A percentile compares a stretch with the other conserved stretches of the same genome.
Conservation (phyloP, 2,888 invertebrate genomes). For the Polyommatus iphigenia region DNA sequence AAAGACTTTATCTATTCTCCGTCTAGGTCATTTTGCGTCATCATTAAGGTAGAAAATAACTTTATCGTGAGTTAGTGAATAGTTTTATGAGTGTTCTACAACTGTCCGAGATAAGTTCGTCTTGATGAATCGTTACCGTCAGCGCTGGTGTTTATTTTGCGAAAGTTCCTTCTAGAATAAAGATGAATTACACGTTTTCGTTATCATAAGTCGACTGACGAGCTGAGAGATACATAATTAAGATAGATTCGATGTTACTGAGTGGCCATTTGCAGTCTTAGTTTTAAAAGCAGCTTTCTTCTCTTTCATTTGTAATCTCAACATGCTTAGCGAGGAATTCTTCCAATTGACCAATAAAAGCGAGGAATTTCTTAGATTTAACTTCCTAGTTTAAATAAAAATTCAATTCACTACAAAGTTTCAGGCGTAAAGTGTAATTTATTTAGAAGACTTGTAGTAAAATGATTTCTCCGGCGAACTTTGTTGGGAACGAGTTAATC, state of each 20-base stretch:
- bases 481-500: slow-evolving; percentile 25
- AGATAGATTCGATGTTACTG: not conserved
- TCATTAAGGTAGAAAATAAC: not conserved
- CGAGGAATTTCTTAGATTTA: not conserved
- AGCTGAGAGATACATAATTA: not conserved
- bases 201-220: not conserved
- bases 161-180: not conserved
- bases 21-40: slow-evolving; percentile 11
- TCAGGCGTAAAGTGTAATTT: not conserved
- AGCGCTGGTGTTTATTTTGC: slow-evolving; percentile 10
- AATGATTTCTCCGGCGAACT: slow-evolving; percentile 23
- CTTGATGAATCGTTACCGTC: slow-evolving; percentile 7
- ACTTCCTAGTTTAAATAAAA: not conserved
- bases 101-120: not conserved
- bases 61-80: slow-evolving; percentile 5
- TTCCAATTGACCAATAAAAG: not conserved
- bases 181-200: slow-evolving; percentile 12
- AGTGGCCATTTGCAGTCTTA: not conserved
- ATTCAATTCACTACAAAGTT: slow-evolving; percentile 1
- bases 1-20: not conserved
- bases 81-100: slow-evolving; percentile 14
- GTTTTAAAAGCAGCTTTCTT: not conserved
- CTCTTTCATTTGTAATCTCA: not conserved
- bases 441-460: slow-evolving; percentile 3
- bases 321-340: not conserved